phyloP scores from a whole-genome alignment of 1,140 invertebrate genomes.

The Nebria ingens region DNA sequence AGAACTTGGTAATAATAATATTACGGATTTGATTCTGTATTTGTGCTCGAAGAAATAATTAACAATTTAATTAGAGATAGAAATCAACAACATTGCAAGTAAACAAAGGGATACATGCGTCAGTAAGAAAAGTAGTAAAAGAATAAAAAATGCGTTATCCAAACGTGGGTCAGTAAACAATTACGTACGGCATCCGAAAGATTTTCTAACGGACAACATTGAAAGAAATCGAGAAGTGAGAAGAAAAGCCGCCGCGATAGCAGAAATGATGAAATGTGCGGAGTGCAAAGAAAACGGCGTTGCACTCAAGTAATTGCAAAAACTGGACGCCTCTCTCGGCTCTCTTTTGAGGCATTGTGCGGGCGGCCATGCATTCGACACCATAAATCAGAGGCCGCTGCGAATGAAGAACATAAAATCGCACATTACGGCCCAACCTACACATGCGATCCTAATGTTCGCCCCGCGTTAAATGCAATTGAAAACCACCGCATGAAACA shows the following conservation, averaged over 20 bases:
- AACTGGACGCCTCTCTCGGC: not conserved
- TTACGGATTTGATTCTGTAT: no score
- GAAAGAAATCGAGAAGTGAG: not conserved
- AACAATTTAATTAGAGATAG: no score
- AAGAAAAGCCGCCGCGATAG: not conserved
- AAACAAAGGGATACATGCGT: no score
- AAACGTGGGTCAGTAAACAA: constrained; percentile 3
- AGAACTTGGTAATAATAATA: no score
- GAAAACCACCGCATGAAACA: no score
- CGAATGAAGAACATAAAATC: not conserved
- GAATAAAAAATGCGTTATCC: not conserved
- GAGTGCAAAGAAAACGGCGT: not conserved
- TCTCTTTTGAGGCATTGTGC: not conserved
- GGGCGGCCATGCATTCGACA: not conserved
- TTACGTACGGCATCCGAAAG: constrained; percentile 2
- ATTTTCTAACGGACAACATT: not conserved
- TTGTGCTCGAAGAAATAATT: no score
- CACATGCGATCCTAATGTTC: no score
- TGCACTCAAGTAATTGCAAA: constrained; percentile 9
- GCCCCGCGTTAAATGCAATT: not conserved
- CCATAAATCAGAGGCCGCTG: not conserved
- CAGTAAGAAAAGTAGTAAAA: not conserved
- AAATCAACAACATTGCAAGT: no score
- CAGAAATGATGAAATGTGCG: not conserved
- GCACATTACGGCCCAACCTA: not conserved